Evolutionary conservation across 2,888 invertebrate genomes (phyloP), one percentile per base, ranked within the genome.

Genomic region (Ganaspis brasiliensis): DNA sequence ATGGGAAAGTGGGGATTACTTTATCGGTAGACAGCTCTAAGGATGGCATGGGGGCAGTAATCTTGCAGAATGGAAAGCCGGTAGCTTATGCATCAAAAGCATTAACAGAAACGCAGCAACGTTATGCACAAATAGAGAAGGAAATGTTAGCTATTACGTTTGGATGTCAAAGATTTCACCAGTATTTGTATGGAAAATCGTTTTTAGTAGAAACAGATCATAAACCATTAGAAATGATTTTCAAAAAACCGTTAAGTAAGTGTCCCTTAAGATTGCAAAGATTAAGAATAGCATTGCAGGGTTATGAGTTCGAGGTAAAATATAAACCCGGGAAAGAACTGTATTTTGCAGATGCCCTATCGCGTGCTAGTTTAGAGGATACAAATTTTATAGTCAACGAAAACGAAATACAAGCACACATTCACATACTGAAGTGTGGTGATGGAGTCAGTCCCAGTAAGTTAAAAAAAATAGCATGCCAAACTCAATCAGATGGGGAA

Each of bases 291-390:
- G 6, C 14, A 1, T 40, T 80, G 19, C 78, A 83, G 49, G 72
- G 55, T n/a, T 83, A 79, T 75, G 37, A 76, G 1, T 63, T 80
- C 9, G 52, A 10, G 19, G 77, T 82, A 8, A 63, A 70, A 55
- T 83, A 81, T 40, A 81, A 76, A 45, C 86, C 87, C 0, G 88
- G 87, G n/a, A 87, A 84, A 79, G 61, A 80, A 21, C 72, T 87
- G 63, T 81, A 80, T 45, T 77, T 88, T 19, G 85, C 87, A 5
- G 89, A 89, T 71, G 81, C 87, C 6, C 72, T 90, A 16, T 88
- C 87, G 0, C 80, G 88, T 67, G 78, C 84, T 12, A 76, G 59
- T 8, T 74, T 70, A 37, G 40, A 55, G 1, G 35, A 70, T 24
- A 35, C 40, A 40, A 61, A 63, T 16, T 56, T 61, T 35, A 35